Evolutionary conservation across 2,797 vertebrate genomes (phyloP).

Genomic region (Strix occidentalis): DNA sequence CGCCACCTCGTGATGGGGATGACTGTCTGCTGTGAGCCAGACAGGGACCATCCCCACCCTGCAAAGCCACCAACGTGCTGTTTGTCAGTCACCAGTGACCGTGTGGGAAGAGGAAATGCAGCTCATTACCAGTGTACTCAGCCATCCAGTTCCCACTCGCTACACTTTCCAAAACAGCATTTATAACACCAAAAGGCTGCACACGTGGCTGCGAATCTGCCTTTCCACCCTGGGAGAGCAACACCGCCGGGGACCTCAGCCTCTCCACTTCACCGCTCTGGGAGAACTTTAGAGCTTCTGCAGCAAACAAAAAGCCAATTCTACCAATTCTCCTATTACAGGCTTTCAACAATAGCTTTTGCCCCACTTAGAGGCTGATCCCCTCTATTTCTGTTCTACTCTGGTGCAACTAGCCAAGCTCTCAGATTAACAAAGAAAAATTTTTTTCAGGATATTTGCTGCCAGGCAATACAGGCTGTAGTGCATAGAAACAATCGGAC

Average conservation of each 20-base stretch:
- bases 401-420: background rate
- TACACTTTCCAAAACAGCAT: background rate
- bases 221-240: background rate
- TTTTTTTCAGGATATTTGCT: background rate
- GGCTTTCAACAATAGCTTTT: background rate
- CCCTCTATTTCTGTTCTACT: background rate
- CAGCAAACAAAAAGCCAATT: background rate
- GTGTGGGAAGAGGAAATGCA: background rate
- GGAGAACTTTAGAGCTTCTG: background rate
- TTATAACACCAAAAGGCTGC: background rate
- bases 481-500: background rate
- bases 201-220: background rate
- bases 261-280: accelerated
- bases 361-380: background rate
- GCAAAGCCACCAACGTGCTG: background rate
- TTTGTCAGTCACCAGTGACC: background rate
- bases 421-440: background rate
- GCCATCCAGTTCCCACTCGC: background rate
- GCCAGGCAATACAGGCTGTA: background rate
- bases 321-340: background rate
- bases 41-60: background rate
- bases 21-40: background rate
- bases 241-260: background rate
- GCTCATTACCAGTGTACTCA: background rate
- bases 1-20: accelerated